phyloP scores from a whole-genome alignment of 2,888 invertebrate genomes.

The Pristionchus mayeri region DNA sequence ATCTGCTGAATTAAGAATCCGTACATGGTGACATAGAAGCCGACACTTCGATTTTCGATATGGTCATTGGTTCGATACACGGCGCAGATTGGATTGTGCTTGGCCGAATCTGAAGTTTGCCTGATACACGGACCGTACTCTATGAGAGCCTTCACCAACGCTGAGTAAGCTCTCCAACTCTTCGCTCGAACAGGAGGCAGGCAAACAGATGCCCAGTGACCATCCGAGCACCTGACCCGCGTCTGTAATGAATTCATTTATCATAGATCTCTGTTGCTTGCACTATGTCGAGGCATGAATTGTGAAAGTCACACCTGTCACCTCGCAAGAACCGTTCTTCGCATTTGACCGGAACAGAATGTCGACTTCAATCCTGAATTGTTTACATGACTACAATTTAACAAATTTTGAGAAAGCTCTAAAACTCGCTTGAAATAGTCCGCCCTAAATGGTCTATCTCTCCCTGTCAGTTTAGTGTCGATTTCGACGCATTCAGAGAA shows the following conservation, averaged over 20 bases:
- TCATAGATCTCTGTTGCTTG: background rate
- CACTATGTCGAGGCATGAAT: too few species aligned
- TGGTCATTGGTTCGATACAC: background rate
- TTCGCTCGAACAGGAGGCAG: conserved; percentile 1
- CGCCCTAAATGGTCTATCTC: background rate
- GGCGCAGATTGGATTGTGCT: conserved; percentile 3
- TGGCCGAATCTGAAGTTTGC: background rate
- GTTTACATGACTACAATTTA: background rate
- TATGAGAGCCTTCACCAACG: too few species aligned
- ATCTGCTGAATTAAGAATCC: background rate
- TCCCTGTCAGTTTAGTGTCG: background rate
- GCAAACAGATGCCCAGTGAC: conserved; percentile 4
- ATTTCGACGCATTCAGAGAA: background rate
- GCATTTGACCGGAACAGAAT: background rate
- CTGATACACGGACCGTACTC: too few species aligned
- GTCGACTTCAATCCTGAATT: background rate
- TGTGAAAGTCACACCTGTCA: background rate
- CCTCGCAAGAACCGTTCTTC: background rate
- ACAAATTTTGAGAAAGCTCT: background rate
- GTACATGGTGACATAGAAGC: background rate
- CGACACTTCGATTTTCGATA: background rate
- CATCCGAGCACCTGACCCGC: background rate
- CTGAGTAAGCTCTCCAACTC: background rate
- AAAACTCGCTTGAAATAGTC: background rate
- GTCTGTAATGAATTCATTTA: background rate